Evolutionary conservation across 2,797 vertebrate genomes (phyloP), one percentile per base, ranked within the genome.

Genomic region (Sebastes aleutianus): DNA sequence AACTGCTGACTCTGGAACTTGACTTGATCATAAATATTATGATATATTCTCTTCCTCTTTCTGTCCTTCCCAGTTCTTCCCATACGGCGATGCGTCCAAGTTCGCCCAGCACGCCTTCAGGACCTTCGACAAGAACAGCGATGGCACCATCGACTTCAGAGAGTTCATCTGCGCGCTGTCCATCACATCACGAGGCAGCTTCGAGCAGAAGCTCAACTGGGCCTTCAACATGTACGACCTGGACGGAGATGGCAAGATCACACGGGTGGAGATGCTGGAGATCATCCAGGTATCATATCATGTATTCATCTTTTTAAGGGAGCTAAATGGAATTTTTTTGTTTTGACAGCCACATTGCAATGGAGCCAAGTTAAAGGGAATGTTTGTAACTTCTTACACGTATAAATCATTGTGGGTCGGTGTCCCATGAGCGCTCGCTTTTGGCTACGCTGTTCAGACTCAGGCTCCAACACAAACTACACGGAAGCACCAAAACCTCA

Each of bases 181-280:
- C 94, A 99, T 99, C 95, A 99, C 98, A 78, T 99, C 98, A 53
- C 95, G 98, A 72, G 98, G 98, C 85, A 99, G 98, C 90, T 99
- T 99, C 39, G 98, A 99, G 96, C 98, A 99, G 94, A 99, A 99
- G 89, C 97, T 99, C 65, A 99, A 99, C 95, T 99, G 98, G 98
- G 98, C 98, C 89, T 99, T 99, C 96, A 99, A 99, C 93, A 99
- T 99, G 98, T 99, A 99, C 0, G 98, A 99, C 92, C 94, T 99
- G 93, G 98, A 99, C 14, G 98, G 98, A 4, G 98, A 99, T 2
- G 98, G 98, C 90, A 99, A 99, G 96, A 99, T 99, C 94, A 99
- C 98, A 78, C 93, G 98, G 85, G 98, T 99, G 93, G 98, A 99
- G 94, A 99, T 99, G 98, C 95, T 99, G 94, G 98, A 99, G 96